Conservation (phyloP, 1,140 invertebrate species). For the Lethrus apterus region DNA sequence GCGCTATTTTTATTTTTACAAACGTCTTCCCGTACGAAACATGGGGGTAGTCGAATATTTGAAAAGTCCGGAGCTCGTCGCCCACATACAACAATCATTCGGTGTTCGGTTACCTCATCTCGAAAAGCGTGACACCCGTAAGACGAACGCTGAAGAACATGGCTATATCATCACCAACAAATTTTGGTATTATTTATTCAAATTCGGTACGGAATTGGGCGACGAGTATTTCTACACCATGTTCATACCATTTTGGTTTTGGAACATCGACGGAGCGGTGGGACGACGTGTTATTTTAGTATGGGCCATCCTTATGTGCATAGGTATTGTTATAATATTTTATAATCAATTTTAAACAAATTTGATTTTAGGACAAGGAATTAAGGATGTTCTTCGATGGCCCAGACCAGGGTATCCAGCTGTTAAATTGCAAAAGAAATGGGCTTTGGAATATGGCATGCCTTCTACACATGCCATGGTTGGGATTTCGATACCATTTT, state of each 20-base stretch:
- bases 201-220: conserved; percentile 73
- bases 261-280: conserved; percentile 83
- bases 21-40: too few species aligned
- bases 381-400: conserved; percentile 82
- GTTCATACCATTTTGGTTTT: conserved; percentile 87
- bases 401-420: conserved; percentile 79
- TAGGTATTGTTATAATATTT: conserved; percentile 48
- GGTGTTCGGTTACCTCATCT: conserved; percentile 43
- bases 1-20: too few species aligned
- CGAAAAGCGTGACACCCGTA: conserved; percentile 18
- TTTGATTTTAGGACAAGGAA: conserved; percentile 60
- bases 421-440: conserved; percentile 73
- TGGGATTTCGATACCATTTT: conserved; percentile 77
- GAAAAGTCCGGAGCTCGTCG: conserved; percentile 60
- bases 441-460: conserved; percentile 87
- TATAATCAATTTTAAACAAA: conserved; percentile 35
- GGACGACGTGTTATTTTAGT: conserved; percentile 71
- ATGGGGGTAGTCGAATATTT: conserved; percentile 50
- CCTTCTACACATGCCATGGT: conserved; percentile 92
- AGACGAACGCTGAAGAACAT: conserved; percentile 27
- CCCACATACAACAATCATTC: conserved; percentile 64
- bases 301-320: conserved; percentile 81
- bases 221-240: conserved; percentile 83
- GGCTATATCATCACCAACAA: conserved; percentile 60
- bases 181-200: conserved; percentile 82